Evolutionary conservation across 30 jellyfish, hydroid and myxozoan genomes (phyloP), one percentile per base, ranked within the genome.

Genomic region (Pelagia noctiluca): DNA sequence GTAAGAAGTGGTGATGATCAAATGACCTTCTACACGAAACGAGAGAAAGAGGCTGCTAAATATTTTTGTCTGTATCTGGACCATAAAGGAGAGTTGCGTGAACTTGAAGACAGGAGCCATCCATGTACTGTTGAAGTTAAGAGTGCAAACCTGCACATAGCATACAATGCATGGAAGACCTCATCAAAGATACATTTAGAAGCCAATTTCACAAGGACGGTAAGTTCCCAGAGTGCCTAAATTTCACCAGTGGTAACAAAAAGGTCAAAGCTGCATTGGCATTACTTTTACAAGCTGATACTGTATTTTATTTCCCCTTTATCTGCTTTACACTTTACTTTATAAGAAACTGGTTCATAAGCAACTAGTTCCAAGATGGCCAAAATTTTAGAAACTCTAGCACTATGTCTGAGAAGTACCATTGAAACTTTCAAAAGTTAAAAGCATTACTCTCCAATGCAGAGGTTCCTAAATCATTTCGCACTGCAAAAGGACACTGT

Each of bases 31-130:
- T n/a, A n/a, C n/a, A n/a, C n/a, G n/a, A n/a, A n/a, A n/a, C n/a
- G n/a, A n/a, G 68, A 52, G 21, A 52, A 52, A 52, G 68, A 52
- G 21, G 26, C 68, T 10, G 68, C 68, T 10, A 52, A 52, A 19
- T 19, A 10, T 3, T 3, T 52, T 52, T 8, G 30, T 30, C 26
- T 52, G 2, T 52, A 52, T 52, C 26, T 52, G 68, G 7, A 52
- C 68, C 68, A 52, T 30, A 52, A 52, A 19, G 68, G 68, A 10
- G 68, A 52, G 21, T 10, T 52, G 30, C 68, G 21, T 52, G 30
- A 8, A 52, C 16, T 52, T 10, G 30, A 52, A 30, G 68, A 52
- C 30, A 52, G 68, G 21, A 30, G 21, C 16, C 16, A 52, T 25
- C 30, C 30, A 30, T 10, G 30, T 10, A 30, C 16, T 3, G 21